Base-by-base conservation (phyloP, 2,888 invertebrate species). In the Eristalis arbustorum region DNA sequence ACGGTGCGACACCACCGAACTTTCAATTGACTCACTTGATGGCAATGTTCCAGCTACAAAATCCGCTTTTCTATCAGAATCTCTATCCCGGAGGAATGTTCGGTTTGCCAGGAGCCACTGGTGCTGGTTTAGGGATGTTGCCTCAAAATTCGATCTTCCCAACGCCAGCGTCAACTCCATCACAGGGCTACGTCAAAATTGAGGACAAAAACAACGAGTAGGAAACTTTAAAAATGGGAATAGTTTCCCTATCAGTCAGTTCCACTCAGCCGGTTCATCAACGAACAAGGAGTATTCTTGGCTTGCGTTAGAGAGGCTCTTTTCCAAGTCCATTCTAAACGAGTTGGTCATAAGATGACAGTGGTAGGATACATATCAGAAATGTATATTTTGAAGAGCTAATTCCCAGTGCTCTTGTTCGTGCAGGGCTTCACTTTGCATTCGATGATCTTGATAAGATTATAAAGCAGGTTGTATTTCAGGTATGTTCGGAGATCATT, bases 1-100 rank as follows among this genome's bases (percentile, higher is more conserved):
- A 91, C 79, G 88, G 90, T 10, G 88, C 89, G 66, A 83, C 90
- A 31, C 90, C 91, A 11, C 88, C 88, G 1, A 92, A 92, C 82
- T 90, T 92, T 62, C 92, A 92, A 76, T 81, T 92, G 61, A 92
- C 92, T 0, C 92, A 92, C 73, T 80, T 92, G 40, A 92, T 92
- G 92, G 92, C 92, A 3, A 89, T 92, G 28, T 92, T 92, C 68
- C 92, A 92, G 83, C 79, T 92, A 59, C 92, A 92, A 84, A 92
- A 92, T 87, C 92, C 92, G 37, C 90, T 92, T 11, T 92, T 92
- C 89, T 92, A 92, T 89, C 92, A 92, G 76, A 92, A 92, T 87
- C 90, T 92, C 8, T 92, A 92, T 88, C 91, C 92, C 0, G 91
- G 89, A 8, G 89, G 90, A 34, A 89, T 89, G 79, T 88, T 89